Evolutionary conservation across 2,888 invertebrate species (phyloP).

Genomic region (Cerastis leucographa): DNA sequence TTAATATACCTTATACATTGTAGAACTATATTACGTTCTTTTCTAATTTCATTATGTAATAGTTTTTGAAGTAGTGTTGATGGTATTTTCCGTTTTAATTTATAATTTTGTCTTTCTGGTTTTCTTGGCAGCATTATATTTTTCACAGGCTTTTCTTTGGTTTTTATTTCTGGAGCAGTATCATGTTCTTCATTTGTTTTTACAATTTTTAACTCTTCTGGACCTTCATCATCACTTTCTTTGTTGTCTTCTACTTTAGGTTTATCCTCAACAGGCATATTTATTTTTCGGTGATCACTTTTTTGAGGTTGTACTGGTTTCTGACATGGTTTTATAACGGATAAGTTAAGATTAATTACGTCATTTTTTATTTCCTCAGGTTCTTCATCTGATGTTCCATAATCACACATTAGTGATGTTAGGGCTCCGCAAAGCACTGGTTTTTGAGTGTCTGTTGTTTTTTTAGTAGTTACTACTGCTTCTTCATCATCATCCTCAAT

Average conservation of each 20-base stretch:
- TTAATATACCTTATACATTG: slow-evolving; percentile 96
- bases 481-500: slow-evolving; percentile 85
- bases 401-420: slow-evolving; percentile 90
- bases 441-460: slow-evolving; percentile 54
- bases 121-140: slow-evolving; percentile 36
- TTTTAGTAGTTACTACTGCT: slow-evolving; percentile 17
- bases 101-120: slow-evolving; percentile 50
- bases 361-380: slow-evolving; percentile 45
- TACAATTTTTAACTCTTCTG: slow-evolving; percentile 61
- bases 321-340: background rate
- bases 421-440: slow-evolving; percentile 89
- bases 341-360: background rate
- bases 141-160: slow-evolving; percentile 31
- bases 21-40: slow-evolving; percentile 96
- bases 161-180: slow-evolving; percentile 53
- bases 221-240: slow-evolving; percentile 55
- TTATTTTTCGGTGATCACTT: background rate
- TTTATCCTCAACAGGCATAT: slow-evolving; percentile 12
- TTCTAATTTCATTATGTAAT: slow-evolving; percentile 94
- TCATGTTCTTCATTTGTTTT: slow-evolving; percentile 59
- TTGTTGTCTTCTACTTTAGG: slow-evolving; percentile 55
- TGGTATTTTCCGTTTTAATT: slow-evolving; percentile 78
- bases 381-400: slow-evolving; percentile 89
- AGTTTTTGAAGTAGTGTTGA: slow-evolving; percentile 93
- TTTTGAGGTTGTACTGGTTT: background rate